A percentile compares a stretch with the other conserved stretches of the same genome.
Evolutionary conservation across 2,888 invertebrate genomes (phyloP).

Genomic region (Pimpla rufipes): DNA sequence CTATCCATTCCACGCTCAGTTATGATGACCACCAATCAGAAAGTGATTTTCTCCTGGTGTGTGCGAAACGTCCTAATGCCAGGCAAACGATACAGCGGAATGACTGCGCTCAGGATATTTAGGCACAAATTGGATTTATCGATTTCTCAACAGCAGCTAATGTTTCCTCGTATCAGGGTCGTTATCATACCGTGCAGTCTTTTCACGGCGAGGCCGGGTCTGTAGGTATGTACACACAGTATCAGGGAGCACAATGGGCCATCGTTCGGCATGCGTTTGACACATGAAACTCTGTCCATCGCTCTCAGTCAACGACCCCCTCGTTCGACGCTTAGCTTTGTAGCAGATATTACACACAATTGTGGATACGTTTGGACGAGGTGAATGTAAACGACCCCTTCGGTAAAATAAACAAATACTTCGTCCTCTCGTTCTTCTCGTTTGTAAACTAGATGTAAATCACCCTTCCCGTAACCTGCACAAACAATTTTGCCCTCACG

Average conservation of each 20-base stretch:
- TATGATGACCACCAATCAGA: neutral
- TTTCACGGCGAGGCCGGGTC: neutral
- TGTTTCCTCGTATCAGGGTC: slow-evolving; percentile 12
- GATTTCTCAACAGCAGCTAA: slow-evolving; percentile 1
- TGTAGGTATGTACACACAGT: neutral
- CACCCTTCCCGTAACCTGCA: too few species aligned
- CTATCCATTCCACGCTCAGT: neutral
- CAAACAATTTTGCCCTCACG: too few species aligned
- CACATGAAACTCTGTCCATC: neutral
- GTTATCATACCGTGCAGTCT: neutral
- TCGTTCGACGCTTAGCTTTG: neutral
- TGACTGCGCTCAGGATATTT: neutral
- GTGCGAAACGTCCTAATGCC: neutral
- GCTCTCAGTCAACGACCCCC: neutral
- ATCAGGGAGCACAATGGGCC: neutral
- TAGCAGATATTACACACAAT: neutral
- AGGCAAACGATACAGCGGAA: neutral
- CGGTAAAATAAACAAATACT: too few species aligned
- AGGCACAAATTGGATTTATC: slow-evolving; percentile 6
- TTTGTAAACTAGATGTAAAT: too few species aligned
- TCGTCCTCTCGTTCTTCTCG: too few species aligned
- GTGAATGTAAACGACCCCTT: too few species aligned
- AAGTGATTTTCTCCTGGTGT: neutral
- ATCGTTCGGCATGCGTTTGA: neutral
- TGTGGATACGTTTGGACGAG: too few species aligned